Percentiles rank a stretch among this genome's conserved stretches.
These are phyloP conservation scores for Schizotus pectinicornis DNA, from an alignment of 2,888 invertebrate species.

Conservation along the genomic window DNA sequence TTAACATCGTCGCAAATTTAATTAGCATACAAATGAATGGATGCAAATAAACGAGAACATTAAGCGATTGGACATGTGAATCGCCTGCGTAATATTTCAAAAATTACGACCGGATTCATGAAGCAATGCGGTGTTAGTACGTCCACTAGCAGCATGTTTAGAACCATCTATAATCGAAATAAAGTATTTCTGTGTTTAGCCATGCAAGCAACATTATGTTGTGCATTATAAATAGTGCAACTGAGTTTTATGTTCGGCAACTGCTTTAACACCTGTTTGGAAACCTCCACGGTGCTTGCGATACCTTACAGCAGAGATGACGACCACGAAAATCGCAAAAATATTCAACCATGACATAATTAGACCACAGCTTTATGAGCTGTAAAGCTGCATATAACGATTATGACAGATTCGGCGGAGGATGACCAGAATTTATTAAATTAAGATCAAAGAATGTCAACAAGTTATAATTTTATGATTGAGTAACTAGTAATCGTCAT, in stretches of 20 bases:
- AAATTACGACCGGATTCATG: not conserved
- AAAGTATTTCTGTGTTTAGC: not conserved
- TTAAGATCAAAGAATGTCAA: no score
- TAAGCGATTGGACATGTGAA: conserved; percentile 1
- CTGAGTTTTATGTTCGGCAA: conserved; percentile 47
- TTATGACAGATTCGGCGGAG: no score
- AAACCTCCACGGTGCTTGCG: conserved; percentile 37
- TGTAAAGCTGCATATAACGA: not conserved
- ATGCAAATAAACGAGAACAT: not conserved
- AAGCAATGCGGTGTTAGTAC: not conserved
- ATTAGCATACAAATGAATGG: no score
- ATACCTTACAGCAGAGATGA: conserved; percentile 49
- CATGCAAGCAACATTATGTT: conserved; percentile 7
- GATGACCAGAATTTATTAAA: no score
- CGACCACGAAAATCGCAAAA: conserved; percentile 16
- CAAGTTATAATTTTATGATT: no score
- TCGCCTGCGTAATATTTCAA: no score
- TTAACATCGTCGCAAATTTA: no score
- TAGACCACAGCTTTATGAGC: not conserved
- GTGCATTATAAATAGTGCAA: conserved; percentile 40
- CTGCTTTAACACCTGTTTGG: conserved; percentile 49
- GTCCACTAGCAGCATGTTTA: not conserved
- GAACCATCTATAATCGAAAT: not conserved
- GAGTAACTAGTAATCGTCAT: no score
- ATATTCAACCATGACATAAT: conserved; percentile 27